These are phyloP conservation scores for Galleria mellonella DNA, from an alignment of 1,140 invertebrate genomes.

Conservation along the genomic window DNA sequence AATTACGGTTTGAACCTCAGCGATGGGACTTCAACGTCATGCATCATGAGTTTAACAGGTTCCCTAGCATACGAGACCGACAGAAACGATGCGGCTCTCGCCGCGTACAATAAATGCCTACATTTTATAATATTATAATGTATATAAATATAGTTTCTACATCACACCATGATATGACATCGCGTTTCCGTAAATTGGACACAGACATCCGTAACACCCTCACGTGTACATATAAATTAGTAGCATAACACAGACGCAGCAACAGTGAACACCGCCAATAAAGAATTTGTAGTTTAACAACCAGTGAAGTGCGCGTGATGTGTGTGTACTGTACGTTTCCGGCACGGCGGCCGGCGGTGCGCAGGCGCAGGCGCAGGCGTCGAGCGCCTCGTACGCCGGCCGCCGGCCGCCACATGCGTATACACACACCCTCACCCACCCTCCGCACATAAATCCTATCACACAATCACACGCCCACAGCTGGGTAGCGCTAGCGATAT, in stretches of 20 bases:
- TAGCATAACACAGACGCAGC: constrained; percentile 10
- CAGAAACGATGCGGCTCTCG: too few species aligned
- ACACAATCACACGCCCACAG: too few species aligned
- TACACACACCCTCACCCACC: neutral
- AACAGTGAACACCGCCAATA: constrained; percentile 5
- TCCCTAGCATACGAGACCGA: too few species aligned
- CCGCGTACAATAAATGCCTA: too few species aligned
- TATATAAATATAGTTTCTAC: constrained; percentile 13
- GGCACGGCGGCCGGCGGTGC: too few species aligned
- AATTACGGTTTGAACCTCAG: too few species aligned
- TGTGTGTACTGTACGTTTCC: constrained; percentile 2
- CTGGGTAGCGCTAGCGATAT: too few species aligned
- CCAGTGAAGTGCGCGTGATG: constrained; percentile 1
- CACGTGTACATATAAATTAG: neutral
- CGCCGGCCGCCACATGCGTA: neutral
- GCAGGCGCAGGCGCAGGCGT: too few species aligned
- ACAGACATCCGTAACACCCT: constrained; percentile 9
- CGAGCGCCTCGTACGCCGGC: too few species aligned
- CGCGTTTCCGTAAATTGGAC: constrained; percentile 24
- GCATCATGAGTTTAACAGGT: too few species aligned
- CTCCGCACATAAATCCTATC: too few species aligned
- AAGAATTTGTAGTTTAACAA: neutral
- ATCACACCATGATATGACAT: constrained; percentile 66
- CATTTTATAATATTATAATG: neutral
- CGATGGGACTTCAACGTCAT: too few species aligned